Evolutionary conservation across 2,888 invertebrate species (phyloP).

Genomic region (Xylophagus ater): DNA sequence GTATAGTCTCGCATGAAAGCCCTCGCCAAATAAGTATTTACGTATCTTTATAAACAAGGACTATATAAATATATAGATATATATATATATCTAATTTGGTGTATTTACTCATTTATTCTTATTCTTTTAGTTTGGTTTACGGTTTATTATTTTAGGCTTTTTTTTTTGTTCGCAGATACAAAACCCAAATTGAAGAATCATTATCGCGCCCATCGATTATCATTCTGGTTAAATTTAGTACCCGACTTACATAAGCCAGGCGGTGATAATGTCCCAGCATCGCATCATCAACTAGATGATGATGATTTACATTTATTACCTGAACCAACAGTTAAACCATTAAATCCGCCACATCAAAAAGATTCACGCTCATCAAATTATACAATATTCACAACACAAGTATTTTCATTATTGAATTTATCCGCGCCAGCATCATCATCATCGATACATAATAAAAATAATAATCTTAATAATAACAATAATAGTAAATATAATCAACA

Average conservation of each 20-base stretch:
- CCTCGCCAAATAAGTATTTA: no score
- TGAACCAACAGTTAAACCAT: conserved; percentile 42
- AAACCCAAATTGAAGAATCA: conserved; percentile 87
- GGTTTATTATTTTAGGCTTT: background rate
- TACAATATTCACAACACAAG: conserved; percentile 38
- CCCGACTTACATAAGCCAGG: conserved; percentile 84
- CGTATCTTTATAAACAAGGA: no score
- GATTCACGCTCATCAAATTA: conserved; percentile 24
- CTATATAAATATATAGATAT: no score
- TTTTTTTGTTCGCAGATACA: conserved; percentile 49
- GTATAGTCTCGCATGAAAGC: no score
- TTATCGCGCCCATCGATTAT: conserved; percentile 83
- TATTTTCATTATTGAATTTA: conserved; percentile 36
- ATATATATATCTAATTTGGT: background rate
- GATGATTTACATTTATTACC: conserved; percentile 41
- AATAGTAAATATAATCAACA: conserved; percentile 21
- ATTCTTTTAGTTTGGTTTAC: no score
- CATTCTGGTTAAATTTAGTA: conserved; percentile 90
- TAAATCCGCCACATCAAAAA: conserved; percentile 33
- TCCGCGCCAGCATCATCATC: conserved; percentile 36
- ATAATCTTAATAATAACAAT: conserved; percentile 20
- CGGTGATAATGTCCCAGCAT: conserved; percentile 71
- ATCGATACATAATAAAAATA: conserved; percentile 28
- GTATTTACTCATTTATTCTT: no score
- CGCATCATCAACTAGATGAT: conserved; percentile 73